phyloP scores from a whole-genome alignment of 2,888 invertebrate species.

The Athalia cordata region DNA sequence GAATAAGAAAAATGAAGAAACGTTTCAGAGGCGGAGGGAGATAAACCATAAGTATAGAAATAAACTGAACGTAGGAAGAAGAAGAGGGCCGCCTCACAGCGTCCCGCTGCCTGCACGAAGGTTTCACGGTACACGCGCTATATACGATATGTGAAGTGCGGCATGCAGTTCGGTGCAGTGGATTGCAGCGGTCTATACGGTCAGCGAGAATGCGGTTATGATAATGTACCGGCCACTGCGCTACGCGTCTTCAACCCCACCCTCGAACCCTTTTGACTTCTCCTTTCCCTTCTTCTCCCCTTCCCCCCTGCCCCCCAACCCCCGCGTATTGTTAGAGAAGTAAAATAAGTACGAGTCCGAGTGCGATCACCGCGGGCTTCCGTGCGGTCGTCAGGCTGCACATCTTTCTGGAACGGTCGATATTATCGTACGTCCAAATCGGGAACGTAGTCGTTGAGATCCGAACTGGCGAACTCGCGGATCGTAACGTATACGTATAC shows the following conservation, averaged over 20 bases:
- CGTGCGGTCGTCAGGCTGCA: slow-evolving; percentile 26
- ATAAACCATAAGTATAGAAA: slow-evolving; percentile 14
- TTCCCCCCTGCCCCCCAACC: slow-evolving; percentile 15
- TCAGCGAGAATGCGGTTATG: slow-evolving; percentile 71
- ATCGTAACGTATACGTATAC: neutral
- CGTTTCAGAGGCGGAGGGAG: slow-evolving; percentile 26
- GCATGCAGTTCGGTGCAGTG: too few relatives aligned
- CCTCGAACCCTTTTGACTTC: slow-evolving; percentile 42
- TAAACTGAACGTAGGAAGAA: neutral
- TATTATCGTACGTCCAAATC: slow-evolving; percentile 24
- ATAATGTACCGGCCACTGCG: slow-evolving; percentile 72
- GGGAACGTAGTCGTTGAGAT: neutral
- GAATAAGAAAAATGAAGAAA: slow-evolving; percentile 47
- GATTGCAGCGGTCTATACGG: slow-evolving; percentile 21
- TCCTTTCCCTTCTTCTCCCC: slow-evolving; percentile 37
- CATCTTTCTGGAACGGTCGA: slow-evolving; percentile 21
- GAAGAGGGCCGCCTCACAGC: slow-evolving; percentile 2
- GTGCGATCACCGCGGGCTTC: slow-evolving; percentile 43
- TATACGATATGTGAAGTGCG: too few relatives aligned
- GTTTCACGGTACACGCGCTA: slow-evolving; percentile 28
- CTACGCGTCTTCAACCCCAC: slow-evolving; percentile 67
- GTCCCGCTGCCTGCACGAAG: slow-evolving; percentile 24
- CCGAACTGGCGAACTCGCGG: neutral
- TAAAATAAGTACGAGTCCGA: neutral
- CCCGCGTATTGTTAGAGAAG: slow-evolving; percentile 41